Evolutionary conservation across 2,888 invertebrate genomes (phyloP).

Genomic region (Serripes groenlandicus): DNA sequence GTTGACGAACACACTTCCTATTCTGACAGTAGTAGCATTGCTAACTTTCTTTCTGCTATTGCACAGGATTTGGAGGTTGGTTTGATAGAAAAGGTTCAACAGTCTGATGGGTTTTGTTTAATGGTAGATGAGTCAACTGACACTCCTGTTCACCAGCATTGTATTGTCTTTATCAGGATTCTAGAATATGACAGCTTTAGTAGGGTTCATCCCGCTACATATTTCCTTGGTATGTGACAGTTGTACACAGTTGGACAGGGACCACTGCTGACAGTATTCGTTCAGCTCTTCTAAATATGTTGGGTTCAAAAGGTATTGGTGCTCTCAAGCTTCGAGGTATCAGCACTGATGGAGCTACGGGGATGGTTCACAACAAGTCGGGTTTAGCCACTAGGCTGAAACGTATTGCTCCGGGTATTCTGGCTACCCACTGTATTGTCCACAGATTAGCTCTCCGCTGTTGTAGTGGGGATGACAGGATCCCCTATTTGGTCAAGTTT

Average conservation of each 20-base stretch:
- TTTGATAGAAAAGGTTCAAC: neutral
- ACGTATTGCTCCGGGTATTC: constrained; percentile 16
- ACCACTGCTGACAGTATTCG: neutral
- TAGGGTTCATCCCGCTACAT: neutral
- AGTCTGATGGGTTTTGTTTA: neutral
- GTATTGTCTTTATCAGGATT: neutral
- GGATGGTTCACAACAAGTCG: neutral
- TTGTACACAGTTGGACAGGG: no score
- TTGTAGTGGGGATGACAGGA: constrained; percentile 33
- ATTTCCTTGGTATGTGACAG: neutral
- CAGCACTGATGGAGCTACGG: neutral
- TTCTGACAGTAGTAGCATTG: neutral
- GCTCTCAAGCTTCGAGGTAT: neutral
- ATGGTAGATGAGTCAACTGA: neutral
- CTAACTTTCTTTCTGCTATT: neutral
- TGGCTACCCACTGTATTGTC: constrained; percentile 43
- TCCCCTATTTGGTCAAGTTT: constrained; percentile 26
- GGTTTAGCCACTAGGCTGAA: neutral
- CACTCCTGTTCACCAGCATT: neutral
- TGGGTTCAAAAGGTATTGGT: neutral
- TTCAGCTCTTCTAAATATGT: neutral
- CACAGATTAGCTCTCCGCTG: constrained; percentile 21
- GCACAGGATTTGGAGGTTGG: neutral
- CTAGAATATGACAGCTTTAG: neutral
- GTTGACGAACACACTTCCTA: neutral